Evolutionary conservation across 2,888 invertebrate genomes (phyloP), one percentile per base, ranked within the genome.

Genomic region (Rhimphoctona megacephalus): DNA sequence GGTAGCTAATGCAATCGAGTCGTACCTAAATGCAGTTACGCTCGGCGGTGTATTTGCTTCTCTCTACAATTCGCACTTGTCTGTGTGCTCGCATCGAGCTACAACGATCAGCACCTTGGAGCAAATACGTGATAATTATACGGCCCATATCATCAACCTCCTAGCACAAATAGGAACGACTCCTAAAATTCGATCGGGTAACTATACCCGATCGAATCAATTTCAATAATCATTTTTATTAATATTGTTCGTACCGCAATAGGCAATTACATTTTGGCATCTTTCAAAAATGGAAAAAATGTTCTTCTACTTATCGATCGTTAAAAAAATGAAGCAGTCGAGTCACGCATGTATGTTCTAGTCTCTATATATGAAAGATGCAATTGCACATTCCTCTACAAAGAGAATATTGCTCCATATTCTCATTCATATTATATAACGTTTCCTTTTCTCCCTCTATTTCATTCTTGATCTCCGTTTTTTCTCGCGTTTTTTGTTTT

Each of bases 1-100:
- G 61, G 57, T 70, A 69, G 69, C 69, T 80, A 80, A 84, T 84
- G 54, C 22, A 49, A 84, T 84, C 67, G 69, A 43, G 74, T n/a
- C 49, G 54, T 4, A 52, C 84, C 70, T 84, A 36, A 76, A 84
- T 64, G 39, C n/a, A 80, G 61, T 70, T 33, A 80, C 54, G 46
- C 66, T 8, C 8, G 25, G 25, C 57, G n/a, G n/a, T 25, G 39
- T 80, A 57, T 61, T 67, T 80, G 74, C 69, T 54, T 19, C 72
- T 73, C 39, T 11, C 77, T 64, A 39, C 43, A 43, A 43, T 43
- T 43, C 14, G 11, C 43, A 43, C 43, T 43, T 83, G 11, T 54
- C 54, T 36, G 36, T 64, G 76, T 30, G 30, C 52, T 69, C 30
- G n/a, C 17, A 72, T 74, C 33, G 36, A 49, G 25, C 43, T 69